A percentile compares a stretch with the other conserved stretches of the same genome.
phyloP scores from a whole-genome alignment of 2,113 vertebrate species.

The Phylloscopus whistleri region DNA sequence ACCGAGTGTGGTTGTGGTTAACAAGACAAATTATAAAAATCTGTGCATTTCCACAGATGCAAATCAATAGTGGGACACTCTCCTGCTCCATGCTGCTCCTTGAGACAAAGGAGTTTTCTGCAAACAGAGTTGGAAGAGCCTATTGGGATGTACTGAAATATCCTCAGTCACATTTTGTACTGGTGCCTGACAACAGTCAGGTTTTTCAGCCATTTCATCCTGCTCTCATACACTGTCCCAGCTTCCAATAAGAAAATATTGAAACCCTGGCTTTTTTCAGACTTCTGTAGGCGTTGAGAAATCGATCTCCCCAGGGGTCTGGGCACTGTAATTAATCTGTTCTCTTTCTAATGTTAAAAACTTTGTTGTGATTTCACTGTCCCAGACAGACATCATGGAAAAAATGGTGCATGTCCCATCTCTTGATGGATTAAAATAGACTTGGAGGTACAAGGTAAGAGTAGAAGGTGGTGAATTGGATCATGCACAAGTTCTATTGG shows the following conservation, averaged over 20 bases:
- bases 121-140: background rate
- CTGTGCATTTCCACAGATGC: background rate
- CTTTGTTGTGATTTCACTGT: background rate
- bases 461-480: background rate
- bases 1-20: background rate
- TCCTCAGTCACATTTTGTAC: background rate
- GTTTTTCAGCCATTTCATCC: background rate
- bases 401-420: background rate
- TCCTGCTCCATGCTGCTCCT: background rate
- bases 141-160: background rate
- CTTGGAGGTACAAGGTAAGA: background rate
- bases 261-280: background rate
- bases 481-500: background rate
- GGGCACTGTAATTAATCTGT: background rate
- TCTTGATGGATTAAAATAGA: background rate
- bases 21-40: background rate
- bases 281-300: background rate
- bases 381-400: background rate
- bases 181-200: background rate
- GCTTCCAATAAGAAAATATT: background rate
- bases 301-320: accelerated
- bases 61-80: background rate
- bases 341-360: background rate
- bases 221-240: background rate
- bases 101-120: background rate